Evolutionary conservation across 2,797 vertebrate species (phyloP).

Genomic region (Lophura swinhoii): DNA sequence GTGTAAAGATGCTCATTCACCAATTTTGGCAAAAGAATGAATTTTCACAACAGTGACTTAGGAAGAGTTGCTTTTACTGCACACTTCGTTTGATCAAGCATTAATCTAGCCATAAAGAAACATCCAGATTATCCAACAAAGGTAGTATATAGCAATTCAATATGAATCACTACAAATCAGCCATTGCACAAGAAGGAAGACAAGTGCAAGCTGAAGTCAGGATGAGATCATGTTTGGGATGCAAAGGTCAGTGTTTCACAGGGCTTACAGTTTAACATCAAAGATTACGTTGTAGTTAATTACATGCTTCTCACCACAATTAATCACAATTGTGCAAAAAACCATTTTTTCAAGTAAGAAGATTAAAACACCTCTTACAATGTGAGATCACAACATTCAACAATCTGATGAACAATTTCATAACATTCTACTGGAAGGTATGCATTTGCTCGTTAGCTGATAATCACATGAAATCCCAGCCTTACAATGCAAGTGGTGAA

Average conservation of each 20-base stretch:
- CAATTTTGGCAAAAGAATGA: background rate
- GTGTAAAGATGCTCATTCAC: background rate
- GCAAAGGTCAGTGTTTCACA: constrained; percentile 15
- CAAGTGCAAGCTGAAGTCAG: background rate
- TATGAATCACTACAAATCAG: background rate
- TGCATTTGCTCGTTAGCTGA: background rate
- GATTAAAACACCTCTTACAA: background rate
- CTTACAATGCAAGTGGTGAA: background rate
- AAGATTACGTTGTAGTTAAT: background rate
- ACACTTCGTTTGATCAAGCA: background rate
- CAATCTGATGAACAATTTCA: background rate
- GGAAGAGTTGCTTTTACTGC: background rate
- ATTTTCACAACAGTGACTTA: background rate
- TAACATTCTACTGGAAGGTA: background rate
- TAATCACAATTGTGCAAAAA: constrained; percentile 2
- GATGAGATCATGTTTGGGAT: background rate
- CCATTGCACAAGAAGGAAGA: background rate
- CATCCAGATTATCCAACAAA: background rate
- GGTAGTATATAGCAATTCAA: background rate
- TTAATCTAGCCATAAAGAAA: background rate
- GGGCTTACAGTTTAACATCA: background rate
- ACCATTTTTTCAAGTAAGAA: background rate
- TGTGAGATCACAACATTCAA: background rate
- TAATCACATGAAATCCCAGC: background rate
- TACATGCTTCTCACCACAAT: background rate